Conservation (phyloP, 92 coral and sea anemone species). For the Heteractis magnifica region DNA sequence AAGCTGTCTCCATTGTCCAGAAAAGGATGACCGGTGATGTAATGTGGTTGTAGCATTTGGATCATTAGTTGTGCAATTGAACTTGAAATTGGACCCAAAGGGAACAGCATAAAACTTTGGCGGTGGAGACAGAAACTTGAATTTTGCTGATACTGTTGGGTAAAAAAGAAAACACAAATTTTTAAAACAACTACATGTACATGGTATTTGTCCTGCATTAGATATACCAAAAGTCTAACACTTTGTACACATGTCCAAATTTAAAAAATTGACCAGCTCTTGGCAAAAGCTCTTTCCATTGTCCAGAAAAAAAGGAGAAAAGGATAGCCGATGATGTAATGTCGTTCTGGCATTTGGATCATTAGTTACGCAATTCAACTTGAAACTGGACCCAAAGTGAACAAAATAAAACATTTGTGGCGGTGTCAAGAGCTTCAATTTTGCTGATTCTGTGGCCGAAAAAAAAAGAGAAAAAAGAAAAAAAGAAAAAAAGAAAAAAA, state of each 20-base stretch:
- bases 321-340: background rate
- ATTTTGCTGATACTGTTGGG: background rate
- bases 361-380: constrained; percentile 28
- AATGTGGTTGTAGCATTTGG: constrained; percentile 12
- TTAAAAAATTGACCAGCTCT: background rate
- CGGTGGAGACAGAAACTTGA: background rate
- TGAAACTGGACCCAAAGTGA: constrained; percentile 11
- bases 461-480: background rate
- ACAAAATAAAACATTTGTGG: background rate
- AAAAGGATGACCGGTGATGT: background rate
- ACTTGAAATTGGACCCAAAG: constrained; percentile 4
- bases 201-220: constrained; percentile 8
- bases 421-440: background rate
- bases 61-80: constrained; percentile 33
- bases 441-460: constrained; percentile 3
- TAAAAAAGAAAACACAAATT: background rate
- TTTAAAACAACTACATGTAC: background rate
- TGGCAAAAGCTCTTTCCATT: background rate
- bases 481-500: background rate
- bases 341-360: constrained; percentile 16
- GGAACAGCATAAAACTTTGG: background rate
- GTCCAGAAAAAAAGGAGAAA: background rate
- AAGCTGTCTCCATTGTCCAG: background rate
- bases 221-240: constrained; percentile 3
- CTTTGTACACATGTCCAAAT: constrained; percentile 5